Conservation (phyloP, 2,797 vertebrate genomes). For the Gouania willdenowi region DNA sequence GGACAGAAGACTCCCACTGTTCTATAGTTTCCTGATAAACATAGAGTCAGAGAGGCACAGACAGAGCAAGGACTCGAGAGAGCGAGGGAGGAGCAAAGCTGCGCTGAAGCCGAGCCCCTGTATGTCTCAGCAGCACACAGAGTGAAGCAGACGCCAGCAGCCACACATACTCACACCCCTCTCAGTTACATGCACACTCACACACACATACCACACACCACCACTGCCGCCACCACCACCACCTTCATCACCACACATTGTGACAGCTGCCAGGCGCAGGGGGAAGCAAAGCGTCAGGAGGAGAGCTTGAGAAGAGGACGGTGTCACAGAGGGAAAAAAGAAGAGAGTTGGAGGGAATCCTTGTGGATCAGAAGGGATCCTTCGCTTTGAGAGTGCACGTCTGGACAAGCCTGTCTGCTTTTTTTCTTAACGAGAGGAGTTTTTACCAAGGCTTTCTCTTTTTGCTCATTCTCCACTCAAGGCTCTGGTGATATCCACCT, state of each 20-base stretch:
- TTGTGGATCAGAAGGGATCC: constrained; percentile 69
- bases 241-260: constrained; percentile 19
- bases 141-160: constrained; percentile 85
- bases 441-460: constrained; percentile 43
- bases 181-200: constrained; percentile 63
- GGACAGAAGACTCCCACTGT: constrained; percentile 60
- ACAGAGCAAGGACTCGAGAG: constrained; percentile 30
- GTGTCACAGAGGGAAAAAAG: constrained; percentile 45
- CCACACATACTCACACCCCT: constrained; percentile 67
- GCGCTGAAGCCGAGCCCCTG: constrained; percentile 84
- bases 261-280: constrained; percentile 63
- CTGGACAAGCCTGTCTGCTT: constrained; percentile 56
- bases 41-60: constrained; percentile 37
- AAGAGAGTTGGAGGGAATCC: constrained; percentile 66
- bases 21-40: constrained; percentile 51
- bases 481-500: constrained; percentile 60
- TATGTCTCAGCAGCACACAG: constrained; percentile 84
- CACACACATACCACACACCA: constrained; percentile 50
- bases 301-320: constrained; percentile 56
- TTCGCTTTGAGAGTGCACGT: constrained; percentile 51
- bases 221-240: constrained; percentile 1
- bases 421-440: constrained; percentile 52
- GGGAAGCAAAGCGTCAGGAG: constrained; percentile 59
- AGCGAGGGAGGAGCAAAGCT: constrained; percentile 79
- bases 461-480: constrained; percentile 54